Base-by-base conservation (phyloP, 2,888 invertebrate genomes). In the Mythimna impura region DNA sequence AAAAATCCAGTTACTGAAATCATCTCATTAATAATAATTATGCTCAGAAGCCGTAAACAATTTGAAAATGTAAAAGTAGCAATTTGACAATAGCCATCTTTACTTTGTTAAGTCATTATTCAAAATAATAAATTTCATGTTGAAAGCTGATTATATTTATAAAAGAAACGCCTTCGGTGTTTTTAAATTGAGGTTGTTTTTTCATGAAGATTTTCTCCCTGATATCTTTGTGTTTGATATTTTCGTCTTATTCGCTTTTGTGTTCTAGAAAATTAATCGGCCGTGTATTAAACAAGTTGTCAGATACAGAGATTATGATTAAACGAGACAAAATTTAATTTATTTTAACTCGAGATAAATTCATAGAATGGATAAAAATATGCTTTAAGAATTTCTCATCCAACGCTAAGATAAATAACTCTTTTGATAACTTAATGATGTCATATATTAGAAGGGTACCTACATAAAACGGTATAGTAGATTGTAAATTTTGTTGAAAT, bases 211-310 rank as follows among this genome's bases (percentile, higher is more conserved):
- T 62, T 71, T 77, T 43, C 50, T 62, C 66, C 12, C 20, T 60
- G 55, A 67, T 68, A 68, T 70, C 64, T 67, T 78, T 80, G 55
- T 64, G 63, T 74, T 82, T 83, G 58, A 73, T 77, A 73, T 77
- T 82, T 75, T 70, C 73, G 20, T 76, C 54, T 65, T 58, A 63
- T 63, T 71, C 68, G 68, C 66, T 69, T 76, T 84, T 84, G 65
- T 80, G 22, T 70, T 71, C 58, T 67, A 66, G 57, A 83, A 82
- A 81, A 79, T 74, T 77, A 85, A 82, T 73, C 76, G 62, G 65
- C 55, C 70, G 68, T 73, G 57, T 73, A 74, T 67, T 80, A 76
- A 82, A 81, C 71, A 81, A 80, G 78, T 81, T 86, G 85, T 86
- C 85, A 86, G 64, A 73, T 71, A 72, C 82, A 86, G 72, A 71